Conservation (phyloP, 2,888 invertebrate species). For the Heliconius sara region DNA sequence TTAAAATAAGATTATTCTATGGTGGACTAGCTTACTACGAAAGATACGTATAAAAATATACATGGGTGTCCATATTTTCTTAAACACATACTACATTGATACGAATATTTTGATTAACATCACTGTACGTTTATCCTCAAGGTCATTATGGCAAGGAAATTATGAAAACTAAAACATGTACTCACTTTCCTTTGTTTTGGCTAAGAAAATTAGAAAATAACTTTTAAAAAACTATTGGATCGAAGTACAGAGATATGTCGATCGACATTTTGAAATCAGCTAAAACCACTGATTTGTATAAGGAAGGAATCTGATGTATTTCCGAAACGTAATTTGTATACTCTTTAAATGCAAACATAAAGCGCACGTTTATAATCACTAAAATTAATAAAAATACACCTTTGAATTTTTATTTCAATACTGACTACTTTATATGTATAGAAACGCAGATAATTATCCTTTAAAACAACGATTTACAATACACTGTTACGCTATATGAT, state of each 20-base stretch:
- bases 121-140: slow-evolving; percentile 33
- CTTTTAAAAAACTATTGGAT: slow-evolving; percentile 39
- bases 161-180: slow-evolving; percentile 25
- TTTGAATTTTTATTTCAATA: slow-evolving; percentile 11
- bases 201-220: slow-evolving; percentile 16
- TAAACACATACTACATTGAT: slow-evolving; percentile 1
- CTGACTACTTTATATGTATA: slow-evolving; percentile 10
- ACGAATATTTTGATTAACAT: slow-evolving; percentile 11
- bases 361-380: slow-evolving; percentile 8
- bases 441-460: slow-evolving; percentile 11
- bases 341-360: slow-evolving; percentile 7
- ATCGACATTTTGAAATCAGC: slow-evolving; percentile 56
- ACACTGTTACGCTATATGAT: neutral
- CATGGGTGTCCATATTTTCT: neutral
- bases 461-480: slow-evolving; percentile 18
- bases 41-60: neutral
- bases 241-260: slow-evolving; percentile 49
- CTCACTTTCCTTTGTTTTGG: slow-evolving; percentile 35
- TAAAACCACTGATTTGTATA: slow-evolving; percentile 32
- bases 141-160: slow-evolving; percentile 41
- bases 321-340: slow-evolving; percentile 13
- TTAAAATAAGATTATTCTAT: neutral
- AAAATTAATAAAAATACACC: slow-evolving; percentile 15
- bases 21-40: neutral
- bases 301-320: slow-evolving; percentile 23